Evolutionary conservation across 2,888 invertebrate species (phyloP).

Genomic region (Parasteatoda lunata): DNA sequence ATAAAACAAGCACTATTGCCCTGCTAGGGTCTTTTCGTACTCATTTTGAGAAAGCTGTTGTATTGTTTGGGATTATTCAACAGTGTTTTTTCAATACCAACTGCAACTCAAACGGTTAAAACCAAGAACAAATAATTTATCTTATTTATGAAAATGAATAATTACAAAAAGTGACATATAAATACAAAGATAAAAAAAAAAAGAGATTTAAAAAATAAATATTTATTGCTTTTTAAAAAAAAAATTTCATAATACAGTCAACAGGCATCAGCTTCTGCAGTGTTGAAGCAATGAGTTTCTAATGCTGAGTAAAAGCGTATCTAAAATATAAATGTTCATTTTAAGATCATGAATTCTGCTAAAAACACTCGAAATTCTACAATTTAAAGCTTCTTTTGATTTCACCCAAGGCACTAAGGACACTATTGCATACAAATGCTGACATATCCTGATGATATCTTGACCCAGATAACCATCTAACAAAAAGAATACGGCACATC

Average conservation of each 20-base stretch:
- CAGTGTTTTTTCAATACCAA: no score
- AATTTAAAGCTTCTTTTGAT: background rate
- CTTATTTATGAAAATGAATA: no score
- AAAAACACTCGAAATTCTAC: background rate
- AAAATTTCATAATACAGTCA: background rate
- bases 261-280: background rate
- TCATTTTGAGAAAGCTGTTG: no score
- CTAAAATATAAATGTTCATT: background rate
- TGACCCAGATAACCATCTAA: conserved; percentile 29
- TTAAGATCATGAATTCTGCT: background rate
- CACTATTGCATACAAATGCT: conserved; percentile 10
- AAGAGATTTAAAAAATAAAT: background rate
- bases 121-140: no score
- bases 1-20: no score
- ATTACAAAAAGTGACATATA: background rate
- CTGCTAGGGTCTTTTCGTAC: no score
- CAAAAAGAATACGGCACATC: background rate
- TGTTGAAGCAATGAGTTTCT: no score
- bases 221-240: background rate
- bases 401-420: conserved; percentile 13
- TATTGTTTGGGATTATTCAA: no score
- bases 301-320: background rate
- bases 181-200: background rate
- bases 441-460: conserved; percentile 25
- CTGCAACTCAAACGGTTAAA: no score